Percentiles rank a stretch among this genome's conserved stretches.
These are phyloP conservation scores for Diaprepes abbreviatus DNA, from an alignment of 2,888 invertebrate species.

Conservation along the genomic window DNA sequence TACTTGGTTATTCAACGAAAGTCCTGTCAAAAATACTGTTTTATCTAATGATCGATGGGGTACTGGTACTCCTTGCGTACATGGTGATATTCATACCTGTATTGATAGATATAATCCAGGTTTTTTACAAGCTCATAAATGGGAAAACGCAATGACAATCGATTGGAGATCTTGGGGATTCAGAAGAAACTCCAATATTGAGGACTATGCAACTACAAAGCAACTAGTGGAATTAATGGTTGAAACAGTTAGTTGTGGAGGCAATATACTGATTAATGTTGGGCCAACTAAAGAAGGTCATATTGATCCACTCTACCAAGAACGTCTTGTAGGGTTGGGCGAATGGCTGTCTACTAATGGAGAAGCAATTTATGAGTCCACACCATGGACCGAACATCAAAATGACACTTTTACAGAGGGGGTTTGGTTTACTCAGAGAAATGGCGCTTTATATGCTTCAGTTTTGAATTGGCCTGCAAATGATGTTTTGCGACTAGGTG, in stretches of 20 bases:
- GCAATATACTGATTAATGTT: constrained; percentile 86
- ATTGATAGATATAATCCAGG: constrained; percentile 86
- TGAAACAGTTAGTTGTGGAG: constrained; percentile 87
- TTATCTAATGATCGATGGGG: constrained; percentile 97
- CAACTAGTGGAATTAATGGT: constrained; percentile 80
- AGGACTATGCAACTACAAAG: constrained; percentile 76
- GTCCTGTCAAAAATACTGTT: constrained; percentile 87
- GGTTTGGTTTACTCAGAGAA: constrained; percentile 56
- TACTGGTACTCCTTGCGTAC: constrained; percentile 79
- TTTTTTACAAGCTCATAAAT: constrained; percentile 80
- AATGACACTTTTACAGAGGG: constrained; percentile 79
- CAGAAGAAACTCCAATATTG: constrained; percentile 77
- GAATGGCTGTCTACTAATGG: constrained; percentile 85
- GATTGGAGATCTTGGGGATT: constrained; percentile 91
- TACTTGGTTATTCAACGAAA: constrained; percentile 92
- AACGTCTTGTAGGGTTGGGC: constrained; percentile 84
- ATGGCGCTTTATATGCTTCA: constrained; percentile 75
- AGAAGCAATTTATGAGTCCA: constrained; percentile 85
- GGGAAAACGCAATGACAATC: constrained; percentile 96
- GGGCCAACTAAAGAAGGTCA: constrained; percentile 93
- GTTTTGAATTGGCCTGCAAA: constrained; percentile 79
- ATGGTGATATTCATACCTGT: constrained; percentile 92
- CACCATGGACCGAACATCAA: constrained; percentile 82
- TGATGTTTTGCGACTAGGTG: constrained; percentile 68
- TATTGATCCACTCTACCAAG: constrained; percentile 88